Evolutionary conservation across 2,113 vertebrate genomes (phyloP).

Genomic region (Bambusicola thoracicus): DNA sequence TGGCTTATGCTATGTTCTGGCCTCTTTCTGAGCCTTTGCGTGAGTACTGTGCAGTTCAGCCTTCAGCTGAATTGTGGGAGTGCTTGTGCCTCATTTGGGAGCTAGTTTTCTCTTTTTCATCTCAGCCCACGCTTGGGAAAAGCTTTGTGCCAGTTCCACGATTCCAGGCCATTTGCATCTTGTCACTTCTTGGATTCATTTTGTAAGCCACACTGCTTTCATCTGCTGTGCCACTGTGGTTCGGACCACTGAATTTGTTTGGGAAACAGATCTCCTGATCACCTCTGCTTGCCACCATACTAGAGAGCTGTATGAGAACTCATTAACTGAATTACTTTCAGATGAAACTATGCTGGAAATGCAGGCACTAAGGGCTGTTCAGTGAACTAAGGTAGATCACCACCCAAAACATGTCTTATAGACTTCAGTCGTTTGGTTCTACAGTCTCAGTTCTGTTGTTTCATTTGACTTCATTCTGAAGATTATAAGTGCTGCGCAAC

Average conservation of each 20-base stretch:
- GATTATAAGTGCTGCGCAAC: not conserved
- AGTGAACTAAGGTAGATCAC: not conserved
- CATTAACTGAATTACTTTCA: not conserved
- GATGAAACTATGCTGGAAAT: not conserved
- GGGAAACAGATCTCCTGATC: not conserved
- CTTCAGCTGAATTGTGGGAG: not conserved
- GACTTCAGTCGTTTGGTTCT: not conserved
- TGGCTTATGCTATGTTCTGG: not conserved
- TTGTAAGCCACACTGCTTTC: not conserved
- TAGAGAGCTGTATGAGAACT: not conserved
- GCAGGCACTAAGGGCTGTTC: not conserved
- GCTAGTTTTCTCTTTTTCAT: not conserved
- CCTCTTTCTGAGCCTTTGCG: not conserved
- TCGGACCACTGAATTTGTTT: not conserved
- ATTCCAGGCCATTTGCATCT: not conserved
- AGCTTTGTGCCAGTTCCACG: not conserved
- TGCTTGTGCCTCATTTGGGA: not conserved
- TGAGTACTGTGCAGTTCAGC: not conserved
- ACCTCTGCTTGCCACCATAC: rapidly evolving
- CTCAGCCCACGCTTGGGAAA: not conserved
- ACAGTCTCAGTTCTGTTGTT: not conserved
- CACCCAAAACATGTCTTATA: rapidly evolving
- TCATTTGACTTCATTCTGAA: rapidly evolving
- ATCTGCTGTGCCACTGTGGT: not conserved
- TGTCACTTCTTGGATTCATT: not conserved